Base-by-base conservation (phyloP, 2,797 vertebrate genomes). In the Eupleurogrammus muticus region DNA sequence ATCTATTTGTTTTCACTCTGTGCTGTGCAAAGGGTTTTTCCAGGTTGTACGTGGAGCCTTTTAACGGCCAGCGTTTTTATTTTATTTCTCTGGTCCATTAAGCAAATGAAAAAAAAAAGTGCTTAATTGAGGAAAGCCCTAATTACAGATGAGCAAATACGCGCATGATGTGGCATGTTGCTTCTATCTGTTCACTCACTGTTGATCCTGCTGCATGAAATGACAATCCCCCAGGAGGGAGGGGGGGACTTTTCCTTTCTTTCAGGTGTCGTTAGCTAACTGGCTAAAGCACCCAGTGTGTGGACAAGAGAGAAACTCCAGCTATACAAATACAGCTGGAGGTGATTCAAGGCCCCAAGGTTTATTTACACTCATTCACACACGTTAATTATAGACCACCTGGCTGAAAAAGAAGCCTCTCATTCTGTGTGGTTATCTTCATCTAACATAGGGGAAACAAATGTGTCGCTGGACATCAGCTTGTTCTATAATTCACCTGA, bases 321-420 rank as follows among this genome's bases (percentile, higher is more conserved):
- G 87, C 87, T 91, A 88, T 81, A 87, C 88, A 91, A 90, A 92
- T 88, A 91, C 90, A 92, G 90, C 90, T 92, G 91, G 88, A 90
- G 88, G 87, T 81, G 82, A 83, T 83, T 80, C 28, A 7, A 80
- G 85, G 88, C 78, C 87, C 52, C 84, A 82, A 87, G 84, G 87
- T 91, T 90, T 93, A 92, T 93, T 92, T 91, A 87, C 89, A 70
- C 85, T 77, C 69, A 75, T 87, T 82, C 75, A 75, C 86, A 75
- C 68, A 46, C 49, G 81, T 87, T 90, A 90, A 92, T 92, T 92
- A 89, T 91, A 91, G 89, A 81, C 77, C 82, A 88, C 83, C 87
- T 88, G 85, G 82, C 85, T 88, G 82, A 87, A 87, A 89, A 86
- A 77, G 46, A 87, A 85, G 85, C 76, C 73, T 73, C 56, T 60